Evolutionary conservation across 35 echinoderm and acorn worm genomes (phyloP), one percentile per base, ranked within the genome.

Genomic region (Ophioderma brevispina): DNA sequence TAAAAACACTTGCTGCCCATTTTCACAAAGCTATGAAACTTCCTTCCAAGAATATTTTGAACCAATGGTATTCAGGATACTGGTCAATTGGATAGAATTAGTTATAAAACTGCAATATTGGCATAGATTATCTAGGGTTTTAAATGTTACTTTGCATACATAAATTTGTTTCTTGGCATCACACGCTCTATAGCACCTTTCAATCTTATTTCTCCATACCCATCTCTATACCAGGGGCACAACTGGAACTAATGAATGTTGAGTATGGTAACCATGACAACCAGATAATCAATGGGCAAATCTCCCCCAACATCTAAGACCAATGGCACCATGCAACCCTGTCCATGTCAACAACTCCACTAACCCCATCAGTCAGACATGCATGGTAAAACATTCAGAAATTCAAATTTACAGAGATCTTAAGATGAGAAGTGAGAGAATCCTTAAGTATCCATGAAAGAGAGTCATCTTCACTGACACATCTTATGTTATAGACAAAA

Each of bases 351-450:
- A 52, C 59, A 70, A 70, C 59, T 70, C 23, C 15, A 25, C 59
- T 13, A 13, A 13, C n/a, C 2, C 23, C 17, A 25, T 18, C 28
- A 18, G n/a, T 25, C 15, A 70, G 59, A 70, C 30, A 14, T 78
- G 40, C n/a, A 63, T 91, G 11, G 64, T 76, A 30, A 33, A 85
- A 36, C n/a, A 76, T 42, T 88, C 31, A 79, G 64, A 35, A 76
- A 52, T 10, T 92, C 91, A 1, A 35, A 34, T 1, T 78, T 6
- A 87, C 38, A 38, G 36, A 76, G 38, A 49, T 5, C 46, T 92
- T 40, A 80, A 31, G 28, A 70, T 15, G 59, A 70, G 23, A 6
- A 70, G 59, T 70, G 59, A 30, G 3, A 70, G n/a, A 13, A 30
- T 70, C 2, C 17, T 52, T 70, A 46, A 8, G 41, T 70, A 18